These are phyloP conservation scores for Buphagus erythrorhynchus DNA, from an alignment of 2,797 vertebrate species.

Conservation along the genomic window DNA sequence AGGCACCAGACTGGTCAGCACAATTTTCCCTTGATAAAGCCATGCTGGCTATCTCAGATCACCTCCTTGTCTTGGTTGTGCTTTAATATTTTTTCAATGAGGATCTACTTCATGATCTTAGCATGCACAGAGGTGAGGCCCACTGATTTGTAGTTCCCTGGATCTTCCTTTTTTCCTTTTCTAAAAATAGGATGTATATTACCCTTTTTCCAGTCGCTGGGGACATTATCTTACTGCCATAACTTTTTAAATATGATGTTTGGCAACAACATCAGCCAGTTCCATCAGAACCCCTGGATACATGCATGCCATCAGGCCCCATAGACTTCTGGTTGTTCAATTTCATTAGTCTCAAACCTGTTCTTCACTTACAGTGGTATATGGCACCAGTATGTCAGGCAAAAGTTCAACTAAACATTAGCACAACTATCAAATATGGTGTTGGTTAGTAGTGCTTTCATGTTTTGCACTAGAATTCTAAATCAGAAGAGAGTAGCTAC, in stretches of 20 bases:
- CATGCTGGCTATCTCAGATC: neutral
- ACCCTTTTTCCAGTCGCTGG: neutral
- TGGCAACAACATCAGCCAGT: neutral
- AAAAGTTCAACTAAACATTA: neutral
- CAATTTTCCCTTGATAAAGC: neutral
- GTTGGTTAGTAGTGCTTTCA: neutral
- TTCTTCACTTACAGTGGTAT: neutral
- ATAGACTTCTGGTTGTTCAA: neutral
- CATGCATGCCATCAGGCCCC: neutral
- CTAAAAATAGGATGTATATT: too few species aligned
- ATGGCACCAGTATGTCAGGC: neutral
- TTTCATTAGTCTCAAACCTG: neutral
- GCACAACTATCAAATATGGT: neutral
- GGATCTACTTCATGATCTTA: neutral
- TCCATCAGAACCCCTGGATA: neutral
- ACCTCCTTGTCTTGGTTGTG: neutral
- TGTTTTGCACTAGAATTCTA: neutral
- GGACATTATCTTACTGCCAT: neutral
- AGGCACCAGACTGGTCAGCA: neutral
- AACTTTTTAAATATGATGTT: neutral
- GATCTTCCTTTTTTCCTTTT: neutral
- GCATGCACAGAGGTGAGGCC: neutral
- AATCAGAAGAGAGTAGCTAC: neutral
- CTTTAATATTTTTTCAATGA: neutral
- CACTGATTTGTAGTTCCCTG: too few species aligned